A percentile compares a stretch with the other conserved stretches of the same genome.
These are phyloP conservation scores for Fregetta grallaria DNA, from an alignment of 2,113 vertebrate genomes.

Conservation along the genomic window DNA sequence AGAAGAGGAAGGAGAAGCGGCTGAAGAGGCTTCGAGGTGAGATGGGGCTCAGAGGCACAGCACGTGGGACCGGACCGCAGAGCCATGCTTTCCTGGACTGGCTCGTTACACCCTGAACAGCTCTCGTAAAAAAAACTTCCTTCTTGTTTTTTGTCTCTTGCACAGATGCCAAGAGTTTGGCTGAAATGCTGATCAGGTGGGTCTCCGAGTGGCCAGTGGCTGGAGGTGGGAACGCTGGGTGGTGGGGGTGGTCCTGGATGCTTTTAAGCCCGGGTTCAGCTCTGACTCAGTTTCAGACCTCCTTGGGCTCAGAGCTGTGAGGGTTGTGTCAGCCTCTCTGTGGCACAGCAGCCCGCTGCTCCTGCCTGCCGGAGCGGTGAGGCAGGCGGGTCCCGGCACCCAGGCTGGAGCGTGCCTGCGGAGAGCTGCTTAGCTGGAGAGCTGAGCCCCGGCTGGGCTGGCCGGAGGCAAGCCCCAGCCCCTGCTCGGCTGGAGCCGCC, in stretches of 20 bases:
- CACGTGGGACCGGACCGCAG: fast-evolving
- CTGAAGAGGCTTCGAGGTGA: constrained; percentile 94
- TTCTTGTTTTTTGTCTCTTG: neutral
- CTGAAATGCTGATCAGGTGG: constrained; percentile 98
- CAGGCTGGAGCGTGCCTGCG: neutral
- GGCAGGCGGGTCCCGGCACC: neutral
- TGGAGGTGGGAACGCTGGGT: neutral
- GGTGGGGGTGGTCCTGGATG: no score
- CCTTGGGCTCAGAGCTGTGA: fast-evolving
- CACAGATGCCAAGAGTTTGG: constrained; percentile 96
- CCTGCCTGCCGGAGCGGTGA: neutral
- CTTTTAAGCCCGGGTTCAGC: neutral
- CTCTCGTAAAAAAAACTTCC: neutral
- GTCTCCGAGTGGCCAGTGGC: neutral
- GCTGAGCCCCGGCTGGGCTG: neutral
- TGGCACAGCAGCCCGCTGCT: neutral
- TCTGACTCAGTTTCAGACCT: neutral
- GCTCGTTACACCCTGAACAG: fast-evolving
- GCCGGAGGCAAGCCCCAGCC: neutral
- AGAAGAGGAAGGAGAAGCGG: constrained; percentile 96
- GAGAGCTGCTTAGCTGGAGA: neutral
- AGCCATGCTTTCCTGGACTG: neutral
- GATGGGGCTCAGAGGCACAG: neutral
- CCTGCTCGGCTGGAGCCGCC: neutral
- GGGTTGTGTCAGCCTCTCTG: neutral